phyloP scores from a whole-genome alignment of 1,140 invertebrate genomes.

The Planococcus citri region DNA sequence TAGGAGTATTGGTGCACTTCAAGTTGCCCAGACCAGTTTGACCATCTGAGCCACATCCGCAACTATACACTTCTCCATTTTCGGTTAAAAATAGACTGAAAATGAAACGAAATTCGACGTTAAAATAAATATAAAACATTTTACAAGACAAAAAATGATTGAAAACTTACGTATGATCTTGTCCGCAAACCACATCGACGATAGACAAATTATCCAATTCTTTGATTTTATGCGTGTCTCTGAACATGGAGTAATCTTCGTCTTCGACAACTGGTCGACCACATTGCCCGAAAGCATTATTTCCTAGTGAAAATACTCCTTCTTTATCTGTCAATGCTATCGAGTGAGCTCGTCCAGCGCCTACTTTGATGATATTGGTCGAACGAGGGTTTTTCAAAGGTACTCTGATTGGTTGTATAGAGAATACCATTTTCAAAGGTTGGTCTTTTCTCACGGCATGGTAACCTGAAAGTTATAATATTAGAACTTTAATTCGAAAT shows the following conservation, averaged over 20 bases:
- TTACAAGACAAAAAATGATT: neutral
- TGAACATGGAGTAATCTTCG: conserved; percentile 58
- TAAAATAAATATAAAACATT: neutral
- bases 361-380: conserved; percentile 44
- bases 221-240: conserved; percentile 50
- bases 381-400: conserved; percentile 44
- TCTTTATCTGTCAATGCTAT: conserved; percentile 65
- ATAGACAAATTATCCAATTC: conserved; percentile 50
- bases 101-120: neutral
- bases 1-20: conserved; percentile 38
- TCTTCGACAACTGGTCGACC: conserved; percentile 63
- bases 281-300: conserved; percentile 91
- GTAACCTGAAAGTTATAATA: conserved; percentile 37
- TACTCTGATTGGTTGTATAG: conserved; percentile 58
- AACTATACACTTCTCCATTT: conserved; percentile 68
- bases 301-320: conserved; percentile 71
- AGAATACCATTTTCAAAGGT: conserved; percentile 55
- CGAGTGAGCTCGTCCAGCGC: conserved; percentile 78
- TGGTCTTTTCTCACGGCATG: conserved; percentile 47
- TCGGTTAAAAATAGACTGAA: conserved; percentile 64
- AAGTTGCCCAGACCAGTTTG: conserved; percentile 73
- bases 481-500: neutral
- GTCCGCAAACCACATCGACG: conserved; percentile 63
- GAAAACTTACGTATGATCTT: conserved; percentile 60
- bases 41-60: conserved; percentile 89